phyloP scores from a whole-genome alignment of 2,113 vertebrate species.

The Sorex fumeus region DNA sequence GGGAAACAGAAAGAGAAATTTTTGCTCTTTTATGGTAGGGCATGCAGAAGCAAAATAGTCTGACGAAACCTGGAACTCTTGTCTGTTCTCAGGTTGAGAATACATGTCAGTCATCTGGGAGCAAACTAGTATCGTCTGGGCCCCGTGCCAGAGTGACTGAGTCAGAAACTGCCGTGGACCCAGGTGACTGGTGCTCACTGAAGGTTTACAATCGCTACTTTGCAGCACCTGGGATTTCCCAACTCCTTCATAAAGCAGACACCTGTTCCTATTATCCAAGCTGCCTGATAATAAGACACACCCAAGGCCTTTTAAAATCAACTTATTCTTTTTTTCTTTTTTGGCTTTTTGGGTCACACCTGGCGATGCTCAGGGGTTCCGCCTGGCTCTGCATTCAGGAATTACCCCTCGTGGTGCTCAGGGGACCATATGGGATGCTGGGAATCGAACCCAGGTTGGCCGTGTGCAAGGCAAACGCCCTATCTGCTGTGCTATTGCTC shows the following conservation, averaged over 20 bases:
- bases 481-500: too few relatives aligned
- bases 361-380: too few relatives aligned
- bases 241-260: background rate
- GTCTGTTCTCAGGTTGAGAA: background rate
- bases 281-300: background rate
- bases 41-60: constrained; percentile 14
- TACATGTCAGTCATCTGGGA: background rate
- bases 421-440: too few relatives aligned
- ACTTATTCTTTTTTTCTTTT: too few relatives aligned
- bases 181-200: too few relatives aligned
- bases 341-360: too few relatives aligned
- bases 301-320: background rate
- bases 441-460: too few relatives aligned
- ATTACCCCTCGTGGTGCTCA: too few relatives aligned
- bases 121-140: background rate
- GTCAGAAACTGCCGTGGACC: background rate
- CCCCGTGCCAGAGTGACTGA: background rate
- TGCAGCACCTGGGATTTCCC: background rate
- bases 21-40: background rate
- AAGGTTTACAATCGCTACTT: background rate
- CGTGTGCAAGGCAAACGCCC: too few relatives aligned
- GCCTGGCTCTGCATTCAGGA: too few relatives aligned
- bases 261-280: background rate
- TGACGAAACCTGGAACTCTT: background rate
- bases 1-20: background rate